Conservation (phyloP, 2,113 vertebrate genomes). For the Psettodes erumei region DNA sequence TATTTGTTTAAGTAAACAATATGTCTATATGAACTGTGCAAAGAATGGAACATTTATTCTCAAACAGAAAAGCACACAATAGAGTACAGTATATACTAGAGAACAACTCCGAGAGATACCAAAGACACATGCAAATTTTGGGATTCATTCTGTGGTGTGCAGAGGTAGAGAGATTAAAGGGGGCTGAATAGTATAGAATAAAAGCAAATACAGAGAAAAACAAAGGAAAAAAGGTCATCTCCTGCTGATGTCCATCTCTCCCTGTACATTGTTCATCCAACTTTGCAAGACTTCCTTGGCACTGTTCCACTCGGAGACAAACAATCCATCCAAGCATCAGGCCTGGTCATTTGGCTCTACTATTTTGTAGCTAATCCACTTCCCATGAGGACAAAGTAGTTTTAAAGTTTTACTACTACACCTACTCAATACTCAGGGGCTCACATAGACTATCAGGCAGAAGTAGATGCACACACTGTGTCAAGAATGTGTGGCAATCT, state of each 20-base stretch:
- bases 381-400: slow-evolving; percentile 54
- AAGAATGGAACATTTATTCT: not conserved
- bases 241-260: slow-evolving; percentile 16
- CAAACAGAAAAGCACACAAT: slow-evolving; percentile 6
- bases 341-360: slow-evolving; percentile 47
- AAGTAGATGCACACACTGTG: slow-evolving; percentile 36
- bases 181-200: slow-evolving; percentile 16
- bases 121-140: slow-evolving; percentile 21
- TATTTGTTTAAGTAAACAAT: not conserved
- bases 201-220: slow-evolving; percentile 43
- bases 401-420: slow-evolving; percentile 58
- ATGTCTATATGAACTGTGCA: not conserved
- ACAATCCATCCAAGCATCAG: slow-evolving; percentile 35
- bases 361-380: slow-evolving; percentile 47
- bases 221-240: slow-evolving; percentile 6
- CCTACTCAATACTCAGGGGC: slow-evolving; percentile 40
- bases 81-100: slow-evolving; percentile 10
- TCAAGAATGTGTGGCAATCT: slow-evolving; percentile 44
- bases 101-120: slow-evolving; percentile 17
- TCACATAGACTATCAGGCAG: slow-evolving; percentile 22
- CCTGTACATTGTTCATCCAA: slow-evolving; percentile 28
- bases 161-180: slow-evolving; percentile 32
- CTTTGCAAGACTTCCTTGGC: slow-evolving; percentile 41
- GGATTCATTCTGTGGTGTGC: slow-evolving; percentile 19
- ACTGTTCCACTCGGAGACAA: slow-evolving; percentile 37